Evolutionary conservation across 2,888 invertebrate genomes (phyloP).

Genomic region (Nomada fabriciana): DNA sequence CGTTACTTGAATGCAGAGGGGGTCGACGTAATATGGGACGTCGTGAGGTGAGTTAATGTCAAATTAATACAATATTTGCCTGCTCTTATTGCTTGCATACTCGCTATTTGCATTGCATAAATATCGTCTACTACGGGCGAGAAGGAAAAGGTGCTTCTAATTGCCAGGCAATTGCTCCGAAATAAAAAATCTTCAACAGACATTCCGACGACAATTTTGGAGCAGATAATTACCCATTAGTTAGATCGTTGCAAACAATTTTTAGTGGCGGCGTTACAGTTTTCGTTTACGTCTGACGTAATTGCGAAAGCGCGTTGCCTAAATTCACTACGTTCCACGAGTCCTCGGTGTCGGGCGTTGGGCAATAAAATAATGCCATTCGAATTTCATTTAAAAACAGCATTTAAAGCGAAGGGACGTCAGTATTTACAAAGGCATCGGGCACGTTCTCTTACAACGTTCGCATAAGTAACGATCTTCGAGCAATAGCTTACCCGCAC

Average conservation of each 20-base stretch:
- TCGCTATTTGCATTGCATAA: not conserved
- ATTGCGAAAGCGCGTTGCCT: not conserved
- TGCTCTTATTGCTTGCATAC: not conserved
- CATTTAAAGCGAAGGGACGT: slow-evolving; percentile 22
- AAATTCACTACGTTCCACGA: not conserved
- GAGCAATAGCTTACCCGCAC: slow-evolving; percentile 83
- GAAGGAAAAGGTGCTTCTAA: not conserved
- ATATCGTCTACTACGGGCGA: not conserved
- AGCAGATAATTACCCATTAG: too few relatives aligned
- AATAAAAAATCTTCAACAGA: not conserved
- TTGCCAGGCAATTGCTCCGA: not conserved
- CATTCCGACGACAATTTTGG: too few relatives aligned
- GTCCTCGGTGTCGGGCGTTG: too few relatives aligned
- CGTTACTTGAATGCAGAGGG: not conserved
- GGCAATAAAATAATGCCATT: too few relatives aligned
- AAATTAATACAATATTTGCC: not conserved
- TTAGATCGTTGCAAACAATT: too few relatives aligned
- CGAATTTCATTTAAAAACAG: slow-evolving; percentile 1
- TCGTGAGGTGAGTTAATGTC: slow-evolving; percentile 22
- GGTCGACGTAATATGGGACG: not conserved
- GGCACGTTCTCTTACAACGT: slow-evolving; percentile 58
- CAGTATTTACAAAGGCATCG: slow-evolving; percentile 59
- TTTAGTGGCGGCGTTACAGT: not conserved
- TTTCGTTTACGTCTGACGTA: not conserved
- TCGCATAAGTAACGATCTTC: slow-evolving; percentile 79